Conservation (phyloP, 1,140 invertebrate genomes). For the Drosophila azteca region DNA sequence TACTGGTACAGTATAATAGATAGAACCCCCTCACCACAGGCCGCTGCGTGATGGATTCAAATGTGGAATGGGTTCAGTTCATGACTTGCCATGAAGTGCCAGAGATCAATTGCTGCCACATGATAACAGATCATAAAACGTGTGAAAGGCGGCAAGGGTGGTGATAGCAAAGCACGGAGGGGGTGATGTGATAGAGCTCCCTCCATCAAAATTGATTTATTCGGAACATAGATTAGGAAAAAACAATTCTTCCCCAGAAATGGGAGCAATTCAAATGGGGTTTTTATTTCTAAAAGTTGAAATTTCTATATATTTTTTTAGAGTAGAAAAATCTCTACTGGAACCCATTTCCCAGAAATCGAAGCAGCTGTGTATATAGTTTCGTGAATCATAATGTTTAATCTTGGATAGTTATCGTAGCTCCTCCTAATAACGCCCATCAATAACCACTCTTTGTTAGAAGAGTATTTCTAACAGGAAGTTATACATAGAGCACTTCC, state of each 20-base stretch:
- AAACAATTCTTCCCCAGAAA: slow-evolving; percentile 3
- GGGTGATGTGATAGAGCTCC: slow-evolving; percentile 15
- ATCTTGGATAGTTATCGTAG: no score
- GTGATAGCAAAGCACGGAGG: not conserved
- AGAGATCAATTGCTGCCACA: slow-evolving; percentile 65
- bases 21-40: slow-evolving; percentile 5
- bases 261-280: slow-evolving; percentile 3
- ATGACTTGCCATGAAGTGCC: slow-evolving; percentile 34
- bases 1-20: not conserved
- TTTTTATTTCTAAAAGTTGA: slow-evolving; percentile 10
- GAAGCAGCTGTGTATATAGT: no score
- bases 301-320: no score
- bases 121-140: slow-evolving; percentile 57
- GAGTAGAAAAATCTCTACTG: no score
- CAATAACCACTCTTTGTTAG: no score
- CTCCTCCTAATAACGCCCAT: no score
- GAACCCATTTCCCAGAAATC: no score
- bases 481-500: no score
- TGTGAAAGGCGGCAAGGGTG: slow-evolving; percentile 28
- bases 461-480: no score
- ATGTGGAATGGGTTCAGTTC: slow-evolving; percentile 16
- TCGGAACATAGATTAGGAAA: slow-evolving; percentile 10
- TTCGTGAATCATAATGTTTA: no score
- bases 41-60: slow-evolving; percentile 15
- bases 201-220: slow-evolving; percentile 30